phyloP scores from a whole-genome alignment of 1,140 invertebrate species.

The Odontomachus brunneus region DNA sequence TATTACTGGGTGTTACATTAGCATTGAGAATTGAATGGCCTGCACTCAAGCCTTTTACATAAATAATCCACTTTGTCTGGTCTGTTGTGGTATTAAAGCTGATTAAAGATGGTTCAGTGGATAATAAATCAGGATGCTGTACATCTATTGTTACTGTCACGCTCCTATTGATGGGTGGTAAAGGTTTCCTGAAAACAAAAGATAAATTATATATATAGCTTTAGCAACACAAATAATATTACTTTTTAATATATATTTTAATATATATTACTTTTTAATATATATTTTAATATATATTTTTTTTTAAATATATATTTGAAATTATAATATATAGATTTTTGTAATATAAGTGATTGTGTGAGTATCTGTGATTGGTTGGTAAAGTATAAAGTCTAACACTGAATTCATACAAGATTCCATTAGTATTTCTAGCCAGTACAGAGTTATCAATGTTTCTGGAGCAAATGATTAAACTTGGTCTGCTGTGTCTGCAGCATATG shows the following conservation, averaged over 20 bases:
- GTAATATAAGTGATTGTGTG: not conserved
- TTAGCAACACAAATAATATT: conserved; percentile 77
- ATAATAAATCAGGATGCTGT: conserved; percentile 79
- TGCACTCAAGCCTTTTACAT: conserved; percentile 86
- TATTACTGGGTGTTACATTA: conserved; percentile 84
- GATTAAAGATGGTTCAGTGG: conserved; percentile 66
- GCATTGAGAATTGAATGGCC: conserved; percentile 87
- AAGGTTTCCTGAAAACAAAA: conserved; percentile 64
- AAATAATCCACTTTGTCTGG: conserved; percentile 83
- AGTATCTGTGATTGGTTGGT: conserved; percentile 5
- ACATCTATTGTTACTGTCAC: conserved; percentile 73
- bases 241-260: conserved; percentile 27
- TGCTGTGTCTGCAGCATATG: not conserved
- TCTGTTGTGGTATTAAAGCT: conserved; percentile 66
- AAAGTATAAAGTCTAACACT: conserved; percentile 17
- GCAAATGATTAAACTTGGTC: not conserved
- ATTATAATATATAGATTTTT: not conserved
- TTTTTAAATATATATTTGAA: conserved; percentile 26
- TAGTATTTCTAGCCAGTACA: not conserved
- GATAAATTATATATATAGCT: conserved; percentile 16
- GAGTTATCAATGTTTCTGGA: not conserved
- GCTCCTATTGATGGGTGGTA: conserved; percentile 73
- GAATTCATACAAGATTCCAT: not conserved
- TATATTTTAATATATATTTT: not conserved
- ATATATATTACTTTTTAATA: conserved; percentile 42